phyloP scores from a whole-genome alignment of 1,140 invertebrate species.

The Zaprionus tsacasi region DNA sequence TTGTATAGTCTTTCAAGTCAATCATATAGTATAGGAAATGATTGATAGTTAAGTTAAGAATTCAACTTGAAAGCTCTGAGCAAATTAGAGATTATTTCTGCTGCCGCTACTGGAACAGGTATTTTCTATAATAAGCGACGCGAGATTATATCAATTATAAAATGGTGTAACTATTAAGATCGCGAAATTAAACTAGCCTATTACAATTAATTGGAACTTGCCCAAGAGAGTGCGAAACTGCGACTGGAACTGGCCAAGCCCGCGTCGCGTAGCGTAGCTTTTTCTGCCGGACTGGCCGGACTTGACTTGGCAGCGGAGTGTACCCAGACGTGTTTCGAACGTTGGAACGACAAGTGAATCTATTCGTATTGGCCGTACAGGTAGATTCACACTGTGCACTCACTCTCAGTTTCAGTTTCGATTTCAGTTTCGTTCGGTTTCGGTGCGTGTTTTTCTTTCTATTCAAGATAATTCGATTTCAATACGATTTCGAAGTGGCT shows the following conservation, averaged over 20 bases:
- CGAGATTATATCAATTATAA: conserved; percentile 10
- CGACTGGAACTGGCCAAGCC: conserved; percentile 18
- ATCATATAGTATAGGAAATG: conserved; percentile 4
- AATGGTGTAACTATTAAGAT: conserved; percentile 22
- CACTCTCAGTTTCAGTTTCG: conserved; percentile 3
- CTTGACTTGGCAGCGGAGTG: conserved; percentile 3
- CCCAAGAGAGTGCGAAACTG: conserved; percentile 8
- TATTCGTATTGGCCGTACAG: conserved; percentile 18
- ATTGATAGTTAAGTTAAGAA: conserved; percentile 12
- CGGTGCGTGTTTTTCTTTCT: conserved; percentile 32
- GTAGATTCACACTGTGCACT: conserved; percentile 4
- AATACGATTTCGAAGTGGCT: conserved; percentile 45
- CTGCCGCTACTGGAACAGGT: not conserved
- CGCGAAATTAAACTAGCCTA: conserved; percentile 24
- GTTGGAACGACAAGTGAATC: conserved; percentile 55
- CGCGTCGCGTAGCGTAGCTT: conserved; percentile 7
- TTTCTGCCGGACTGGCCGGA: conserved; percentile 22
- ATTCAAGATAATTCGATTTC: conserved; percentile 39
- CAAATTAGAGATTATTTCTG: conserved; percentile 5
- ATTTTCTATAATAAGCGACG: not conserved
- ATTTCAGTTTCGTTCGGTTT: conserved; percentile 6
- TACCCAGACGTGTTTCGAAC: conserved; percentile 64
- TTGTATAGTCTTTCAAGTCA: conserved; percentile 4
- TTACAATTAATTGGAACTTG: not conserved
- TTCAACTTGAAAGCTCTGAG: not conserved